phyloP scores from a whole-genome alignment of 2,797 vertebrate species.

The Amblyraja radiata region DNA sequence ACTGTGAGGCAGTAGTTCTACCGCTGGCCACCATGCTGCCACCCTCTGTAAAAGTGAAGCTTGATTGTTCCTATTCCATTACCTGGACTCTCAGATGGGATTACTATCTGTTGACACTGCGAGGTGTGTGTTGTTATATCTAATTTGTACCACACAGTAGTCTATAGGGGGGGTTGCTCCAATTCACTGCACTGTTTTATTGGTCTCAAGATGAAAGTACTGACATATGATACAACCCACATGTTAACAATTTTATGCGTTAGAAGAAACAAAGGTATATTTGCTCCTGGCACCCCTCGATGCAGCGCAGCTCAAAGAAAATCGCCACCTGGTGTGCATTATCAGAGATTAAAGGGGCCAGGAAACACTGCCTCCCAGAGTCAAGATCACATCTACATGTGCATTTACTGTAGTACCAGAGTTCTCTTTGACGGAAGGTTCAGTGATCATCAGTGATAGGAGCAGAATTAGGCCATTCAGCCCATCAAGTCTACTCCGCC shows the following conservation, averaged over 20 bases:
- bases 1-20: no score
- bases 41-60: neutral
- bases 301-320: neutral
- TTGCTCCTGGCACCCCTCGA: neutral
- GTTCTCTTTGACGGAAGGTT: neutral
- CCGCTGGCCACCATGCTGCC: neutral
- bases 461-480: no score
- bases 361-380: neutral
- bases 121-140: constrained; percentile 25
- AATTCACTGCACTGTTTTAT: neutral
- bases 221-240: constrained; percentile 1
- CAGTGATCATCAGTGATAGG: neutral
- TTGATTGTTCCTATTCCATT: neutral
- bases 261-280: constrained; percentile 23
- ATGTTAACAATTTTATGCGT: constrained; percentile 8
- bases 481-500: no score
- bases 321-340: neutral
- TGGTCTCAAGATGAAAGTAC: constrained; percentile 15
- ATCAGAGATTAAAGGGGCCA: neutral
- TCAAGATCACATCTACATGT: neutral
- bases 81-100: neutral
- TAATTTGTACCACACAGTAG: constrained; percentile 7
- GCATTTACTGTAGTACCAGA: neutral
- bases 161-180: neutral
- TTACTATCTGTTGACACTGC: constrained; percentile 5